Conservation (phyloP, 92 coral and sea anemone species). For the Zoanthus sansibaricus region DNA sequence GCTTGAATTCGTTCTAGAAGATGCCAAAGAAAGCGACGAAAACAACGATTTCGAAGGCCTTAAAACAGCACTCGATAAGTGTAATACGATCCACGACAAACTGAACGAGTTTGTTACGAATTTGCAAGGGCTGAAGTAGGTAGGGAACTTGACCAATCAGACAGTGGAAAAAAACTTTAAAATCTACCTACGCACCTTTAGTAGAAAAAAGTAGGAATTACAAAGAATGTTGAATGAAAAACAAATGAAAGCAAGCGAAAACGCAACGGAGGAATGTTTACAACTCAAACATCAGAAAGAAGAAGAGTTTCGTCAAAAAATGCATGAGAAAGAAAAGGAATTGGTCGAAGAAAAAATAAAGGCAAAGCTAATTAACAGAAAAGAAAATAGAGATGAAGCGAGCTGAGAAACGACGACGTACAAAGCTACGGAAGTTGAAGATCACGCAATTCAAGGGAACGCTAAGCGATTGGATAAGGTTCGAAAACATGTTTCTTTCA, state of each 20-base stretch:
- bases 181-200: not conserved
- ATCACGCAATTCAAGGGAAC: conserved; percentile 66
- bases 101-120: not conserved
- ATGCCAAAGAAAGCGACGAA: not conserved
- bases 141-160: not conserved
- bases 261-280: not conserved
- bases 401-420: conserved; percentile 31
- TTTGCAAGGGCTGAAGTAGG: not conserved
- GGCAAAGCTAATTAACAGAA: conserved; percentile 55
- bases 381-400: conserved; percentile 2
- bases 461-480: conserved; percentile 64
- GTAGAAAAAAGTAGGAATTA: not conserved
- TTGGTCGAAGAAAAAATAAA: conserved; percentile 59
- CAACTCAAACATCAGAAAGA: conserved; percentile 23
- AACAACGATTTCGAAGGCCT: not conserved
- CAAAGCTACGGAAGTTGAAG: conserved; percentile 64
- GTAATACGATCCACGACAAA: not conserved
- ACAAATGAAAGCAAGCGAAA: not conserved
- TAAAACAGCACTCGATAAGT: not conserved
- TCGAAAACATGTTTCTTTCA: conserved; percentile 52
- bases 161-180: not conserved
- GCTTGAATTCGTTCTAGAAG: not conserved
- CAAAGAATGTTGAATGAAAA: not conserved
- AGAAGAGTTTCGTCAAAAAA: conserved; percentile 50
- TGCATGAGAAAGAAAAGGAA: conserved; percentile 63